Evolutionary conservation across 2,797 vertebrate species (phyloP).

Genomic region (Sphenopsis melanotis): DNA sequence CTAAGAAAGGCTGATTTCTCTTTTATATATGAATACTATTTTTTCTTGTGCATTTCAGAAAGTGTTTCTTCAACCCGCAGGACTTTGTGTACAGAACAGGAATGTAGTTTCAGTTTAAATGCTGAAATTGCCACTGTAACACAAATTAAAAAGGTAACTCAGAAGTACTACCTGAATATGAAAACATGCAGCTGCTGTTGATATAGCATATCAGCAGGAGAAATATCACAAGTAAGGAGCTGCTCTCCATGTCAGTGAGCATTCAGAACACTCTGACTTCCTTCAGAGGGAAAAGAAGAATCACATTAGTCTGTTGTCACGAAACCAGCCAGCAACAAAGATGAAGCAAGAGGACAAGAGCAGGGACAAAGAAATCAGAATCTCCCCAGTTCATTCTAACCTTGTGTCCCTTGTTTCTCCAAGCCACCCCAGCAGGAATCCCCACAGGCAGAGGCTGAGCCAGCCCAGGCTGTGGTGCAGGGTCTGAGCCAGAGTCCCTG

Average conservation of each 20-base stretch:
- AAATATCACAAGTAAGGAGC: neutral
- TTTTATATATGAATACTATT: neutral
- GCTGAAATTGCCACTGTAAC: neutral
- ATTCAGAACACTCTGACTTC: neutral
- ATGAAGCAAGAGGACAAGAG: neutral
- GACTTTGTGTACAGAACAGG: neutral
- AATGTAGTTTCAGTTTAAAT: neutral
- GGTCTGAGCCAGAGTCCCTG: neutral
- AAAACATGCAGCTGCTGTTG: neutral
- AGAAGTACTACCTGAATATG: slow-evolving; percentile 11
- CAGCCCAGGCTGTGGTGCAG: neutral
- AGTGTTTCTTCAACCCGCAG: neutral
- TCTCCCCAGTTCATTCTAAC: neutral
- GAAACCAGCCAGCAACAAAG: neutral
- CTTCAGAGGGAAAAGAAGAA: neutral
- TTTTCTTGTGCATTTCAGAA: neutral
- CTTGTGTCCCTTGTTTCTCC: neutral
- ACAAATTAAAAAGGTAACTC: neutral
- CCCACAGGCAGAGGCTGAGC: neutral
- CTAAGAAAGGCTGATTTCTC: neutral
- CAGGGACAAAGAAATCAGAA: neutral
- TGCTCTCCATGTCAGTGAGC: neutral
- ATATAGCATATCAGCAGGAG: slow-evolving; percentile 8
- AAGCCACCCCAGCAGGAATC: neutral
- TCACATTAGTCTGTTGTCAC: neutral